Percentiles rank a stretch among this genome's conserved stretches.
These are phyloP conservation scores for Altica lythri DNA, from an alignment of 2,888 invertebrate genomes.

Conservation along the genomic window DNA sequence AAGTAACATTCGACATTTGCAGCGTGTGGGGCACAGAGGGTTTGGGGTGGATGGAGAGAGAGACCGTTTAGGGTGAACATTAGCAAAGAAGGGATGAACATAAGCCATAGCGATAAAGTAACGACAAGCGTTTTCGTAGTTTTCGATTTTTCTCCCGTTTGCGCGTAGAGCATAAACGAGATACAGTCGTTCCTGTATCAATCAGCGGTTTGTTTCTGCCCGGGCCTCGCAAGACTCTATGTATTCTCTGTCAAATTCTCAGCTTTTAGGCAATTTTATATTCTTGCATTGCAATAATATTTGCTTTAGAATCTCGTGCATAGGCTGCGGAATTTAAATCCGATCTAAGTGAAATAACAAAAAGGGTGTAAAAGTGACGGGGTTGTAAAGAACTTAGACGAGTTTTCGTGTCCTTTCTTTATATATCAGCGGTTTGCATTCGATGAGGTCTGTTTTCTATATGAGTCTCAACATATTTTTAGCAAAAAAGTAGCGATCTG, in stretches of 20 bases:
- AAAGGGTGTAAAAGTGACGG: conserved; percentile 13
- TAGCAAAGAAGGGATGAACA: conserved; percentile 53
- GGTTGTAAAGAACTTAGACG: conserved; percentile 2
- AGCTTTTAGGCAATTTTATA: conserved; percentile 42
- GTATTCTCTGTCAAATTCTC: conserved; percentile 47
- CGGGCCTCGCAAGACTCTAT: conserved; percentile 47
- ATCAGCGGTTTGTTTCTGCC: conserved; percentile 43
- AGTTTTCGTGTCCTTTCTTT: conserved; percentile 16
- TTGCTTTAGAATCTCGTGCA: conserved; percentile 33
- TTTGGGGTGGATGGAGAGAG: conserved; percentile 45
- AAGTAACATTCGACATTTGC: conserved; percentile 5
- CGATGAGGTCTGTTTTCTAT: conserved; percentile 1
- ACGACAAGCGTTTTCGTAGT: conserved; percentile 44
- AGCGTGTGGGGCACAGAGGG: conserved; percentile 22
- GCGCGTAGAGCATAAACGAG: conserved; percentile 26
- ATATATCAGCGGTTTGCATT: conserved; percentile 14
- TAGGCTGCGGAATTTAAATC: conserved; percentile 19
- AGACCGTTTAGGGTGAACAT: conserved; percentile 47
- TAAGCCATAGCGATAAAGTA: conserved; percentile 41
- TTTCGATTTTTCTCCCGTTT: conserved; percentile 36
- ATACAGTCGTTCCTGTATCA: conserved; percentile 18
- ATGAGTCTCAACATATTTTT: conserved; percentile 1
- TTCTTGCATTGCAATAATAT: conserved; percentile 34
- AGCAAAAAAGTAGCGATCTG: conserved; percentile 1
- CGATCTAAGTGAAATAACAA: conserved; percentile 3